phyloP scores from a whole-genome alignment of 2,888 invertebrate genomes.

The Macropis europaea region DNA sequence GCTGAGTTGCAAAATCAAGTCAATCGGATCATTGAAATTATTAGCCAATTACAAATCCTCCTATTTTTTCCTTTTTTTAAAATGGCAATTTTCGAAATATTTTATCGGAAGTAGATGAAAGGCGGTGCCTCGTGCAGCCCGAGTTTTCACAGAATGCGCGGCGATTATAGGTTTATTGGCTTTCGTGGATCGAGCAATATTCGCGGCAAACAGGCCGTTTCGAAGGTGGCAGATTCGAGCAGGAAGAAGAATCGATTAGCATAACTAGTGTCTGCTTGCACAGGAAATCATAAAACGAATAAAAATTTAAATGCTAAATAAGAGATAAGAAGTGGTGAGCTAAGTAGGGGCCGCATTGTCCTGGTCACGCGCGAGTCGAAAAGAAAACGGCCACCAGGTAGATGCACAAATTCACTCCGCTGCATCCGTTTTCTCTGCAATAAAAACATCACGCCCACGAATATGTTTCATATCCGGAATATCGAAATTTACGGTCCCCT shows the following conservation, averaged over 20 bases:
- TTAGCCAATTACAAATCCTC: too few relatives aligned
- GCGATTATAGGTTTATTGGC: conserved; percentile 60
- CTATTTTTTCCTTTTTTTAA: too few relatives aligned
- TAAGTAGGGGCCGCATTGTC: conserved; percentile 74
- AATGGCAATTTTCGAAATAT: too few relatives aligned
- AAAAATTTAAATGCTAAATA: conserved; percentile 72
- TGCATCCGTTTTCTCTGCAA: conserved; percentile 37
- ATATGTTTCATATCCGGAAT: conserved; percentile 15
- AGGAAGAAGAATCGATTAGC: conserved; percentile 59
- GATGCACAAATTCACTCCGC: conserved; percentile 42
- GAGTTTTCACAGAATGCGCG: not conserved
- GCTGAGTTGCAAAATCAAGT: too few relatives aligned
- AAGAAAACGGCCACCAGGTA: conserved; percentile 63
- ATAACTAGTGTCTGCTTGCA: conserved; percentile 62
- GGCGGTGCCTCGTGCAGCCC: too few relatives aligned
- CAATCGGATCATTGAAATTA: too few relatives aligned
- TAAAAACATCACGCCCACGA: conserved; percentile 48
- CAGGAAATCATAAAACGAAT: conserved; percentile 75
- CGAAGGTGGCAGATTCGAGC: not conserved
- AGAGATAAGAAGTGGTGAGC: conserved; percentile 64
- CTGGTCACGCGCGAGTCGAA: conserved; percentile 72
- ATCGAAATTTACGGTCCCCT: not conserved
- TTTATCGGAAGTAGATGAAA: too few relatives aligned
- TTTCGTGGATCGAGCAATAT: conserved; percentile 59
- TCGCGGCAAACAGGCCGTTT: conserved; percentile 39